Conservation (phyloP, 2,888 invertebrate species). For the Phymatocera aterrima region DNA sequence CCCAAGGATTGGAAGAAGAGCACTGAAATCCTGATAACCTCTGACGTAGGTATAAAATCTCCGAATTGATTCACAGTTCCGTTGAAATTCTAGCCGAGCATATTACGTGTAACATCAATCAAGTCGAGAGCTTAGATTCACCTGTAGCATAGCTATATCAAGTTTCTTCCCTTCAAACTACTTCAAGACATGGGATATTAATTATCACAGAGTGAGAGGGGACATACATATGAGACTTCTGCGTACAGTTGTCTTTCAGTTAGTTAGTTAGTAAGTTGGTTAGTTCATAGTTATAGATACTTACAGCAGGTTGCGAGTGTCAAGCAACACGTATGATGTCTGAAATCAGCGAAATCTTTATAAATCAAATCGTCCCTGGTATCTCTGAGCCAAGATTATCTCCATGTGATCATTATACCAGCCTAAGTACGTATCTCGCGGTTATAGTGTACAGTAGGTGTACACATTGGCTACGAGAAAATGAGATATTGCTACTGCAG, state of each 20-base stretch:
- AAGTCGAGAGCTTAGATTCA: neutral
- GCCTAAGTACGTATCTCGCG: neutral
- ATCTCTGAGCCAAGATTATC: constrained; percentile 19
- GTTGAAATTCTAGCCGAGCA: neutral
- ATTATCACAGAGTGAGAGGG: constrained; percentile 11
- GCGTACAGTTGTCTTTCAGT: neutral
- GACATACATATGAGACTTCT: neutral
- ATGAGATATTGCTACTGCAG: neutral
- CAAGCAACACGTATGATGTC: constrained; percentile 10
- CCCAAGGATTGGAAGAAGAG: neutral
- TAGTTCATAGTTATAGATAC: neutral
- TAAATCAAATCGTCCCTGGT: constrained; percentile 30
- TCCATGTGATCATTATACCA: constrained; percentile 27
- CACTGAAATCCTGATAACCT: neutral
- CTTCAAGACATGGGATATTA: constrained; percentile 5
- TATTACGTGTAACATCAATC: neutral
- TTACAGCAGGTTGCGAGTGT: neutral
- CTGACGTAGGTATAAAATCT: no score
- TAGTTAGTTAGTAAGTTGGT: neutral
- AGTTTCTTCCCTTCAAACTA: neutral
- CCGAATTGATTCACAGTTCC: neutral
- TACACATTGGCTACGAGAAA: neutral
- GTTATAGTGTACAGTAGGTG: neutral
- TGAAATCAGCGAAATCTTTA: constrained; percentile 9
- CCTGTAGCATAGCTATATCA: neutral